phyloP scores from a whole-genome alignment of 2,113 vertebrate genomes.

The Bubalus kerabau region DNA sequence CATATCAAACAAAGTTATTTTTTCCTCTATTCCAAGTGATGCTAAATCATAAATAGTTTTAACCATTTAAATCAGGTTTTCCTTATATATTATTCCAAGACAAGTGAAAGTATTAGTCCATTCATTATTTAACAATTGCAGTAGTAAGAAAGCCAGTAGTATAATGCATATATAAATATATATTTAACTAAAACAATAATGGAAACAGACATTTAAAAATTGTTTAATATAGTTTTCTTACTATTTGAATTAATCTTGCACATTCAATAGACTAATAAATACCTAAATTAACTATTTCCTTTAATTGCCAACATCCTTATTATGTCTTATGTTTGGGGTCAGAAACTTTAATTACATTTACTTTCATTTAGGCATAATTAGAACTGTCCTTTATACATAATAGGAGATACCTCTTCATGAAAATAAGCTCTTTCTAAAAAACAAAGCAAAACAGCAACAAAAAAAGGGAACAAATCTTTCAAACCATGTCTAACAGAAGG shows the following conservation, averaged over 20 bases:
- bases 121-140: neutral
- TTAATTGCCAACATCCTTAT: conserved; percentile 64
- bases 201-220: conserved; percentile 47
- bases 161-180: neutral
- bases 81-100: neutral
- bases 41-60: neutral
- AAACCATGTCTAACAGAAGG: conserved; percentile 7
- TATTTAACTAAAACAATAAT: conserved; percentile 39
- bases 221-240: conserved; percentile 52
- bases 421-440: conserved; percentile 67
- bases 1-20: neutral
- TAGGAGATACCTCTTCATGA: conserved; percentile 61
- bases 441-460: conserved; percentile 58
- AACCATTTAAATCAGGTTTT: neutral
- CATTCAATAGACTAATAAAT: conserved; percentile 51
- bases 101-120: neutral
- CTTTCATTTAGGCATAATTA: conserved; percentile 73
- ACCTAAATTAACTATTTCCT: conserved; percentile 57
- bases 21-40: neutral
- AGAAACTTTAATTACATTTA: conserved; percentile 77
- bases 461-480: conserved; percentile 56
- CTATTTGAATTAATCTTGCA: conserved; percentile 68
- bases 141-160: neutral
- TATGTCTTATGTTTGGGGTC: conserved; percentile 63
- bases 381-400: conserved; percentile 60